Percentiles rank a stretch among this genome's conserved stretches.
Conservation (phyloP, 2,888 invertebrate genomes). For the Hanleya hanleyi region DNA sequence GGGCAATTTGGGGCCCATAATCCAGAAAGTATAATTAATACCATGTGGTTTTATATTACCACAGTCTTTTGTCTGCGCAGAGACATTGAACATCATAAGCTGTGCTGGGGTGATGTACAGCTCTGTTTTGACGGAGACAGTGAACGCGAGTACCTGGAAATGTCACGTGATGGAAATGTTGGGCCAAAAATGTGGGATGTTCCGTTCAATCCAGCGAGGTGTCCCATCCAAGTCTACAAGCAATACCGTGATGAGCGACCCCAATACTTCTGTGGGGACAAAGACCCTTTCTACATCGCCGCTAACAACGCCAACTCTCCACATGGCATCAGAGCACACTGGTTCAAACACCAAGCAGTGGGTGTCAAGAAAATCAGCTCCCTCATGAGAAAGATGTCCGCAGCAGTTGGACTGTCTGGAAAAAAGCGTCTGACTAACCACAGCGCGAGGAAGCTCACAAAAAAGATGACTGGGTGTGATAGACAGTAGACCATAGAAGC, state of each 20-base stretch:
- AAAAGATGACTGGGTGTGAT: no score
- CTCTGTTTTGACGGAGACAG: not conserved
- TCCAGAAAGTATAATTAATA: conserved; percentile 12
- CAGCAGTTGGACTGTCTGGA: not conserved
- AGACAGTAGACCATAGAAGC: no score
- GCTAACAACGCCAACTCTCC: not conserved
- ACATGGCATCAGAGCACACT: not conserved
- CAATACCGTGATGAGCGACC: conserved; percentile 1
- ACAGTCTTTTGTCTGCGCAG: conserved; percentile 9
- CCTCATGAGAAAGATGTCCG: conserved; percentile 14
- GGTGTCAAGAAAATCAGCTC: conserved; percentile 13
- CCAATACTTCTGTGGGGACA: not conserved
- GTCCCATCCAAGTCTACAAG: conserved; percentile 13
- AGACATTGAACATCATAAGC: not conserved
- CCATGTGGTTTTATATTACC: conserved; percentile 16
- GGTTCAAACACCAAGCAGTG: conserved; percentile 15
- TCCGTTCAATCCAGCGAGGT: not conserved
- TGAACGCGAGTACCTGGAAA: not conserved
- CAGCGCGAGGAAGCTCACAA: conserved; percentile 13
- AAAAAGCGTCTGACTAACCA: conserved; percentile 4
- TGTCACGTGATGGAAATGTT: not conserved
- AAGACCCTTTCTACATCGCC: conserved; percentile 9
- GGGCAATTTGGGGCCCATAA: not conserved
- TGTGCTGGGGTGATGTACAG: conserved; percentile 4
- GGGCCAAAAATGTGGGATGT: conserved; percentile 15